phyloP scores from a whole-genome alignment of 1,140 invertebrate genomes.

The Cherax destructor region DNA sequence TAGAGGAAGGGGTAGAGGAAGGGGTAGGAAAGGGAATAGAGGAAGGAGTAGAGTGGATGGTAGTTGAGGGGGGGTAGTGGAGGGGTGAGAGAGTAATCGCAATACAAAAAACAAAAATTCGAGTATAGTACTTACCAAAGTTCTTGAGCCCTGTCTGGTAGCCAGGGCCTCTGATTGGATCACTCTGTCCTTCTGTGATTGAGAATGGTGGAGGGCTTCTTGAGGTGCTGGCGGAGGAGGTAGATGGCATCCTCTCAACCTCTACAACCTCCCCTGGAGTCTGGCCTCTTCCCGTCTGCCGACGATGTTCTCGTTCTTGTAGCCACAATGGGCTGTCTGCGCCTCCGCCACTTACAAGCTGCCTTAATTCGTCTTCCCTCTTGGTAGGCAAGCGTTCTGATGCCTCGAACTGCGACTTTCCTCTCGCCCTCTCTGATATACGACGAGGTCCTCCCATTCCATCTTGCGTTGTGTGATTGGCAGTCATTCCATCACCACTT shows the following conservation, averaged over 20 bases:
- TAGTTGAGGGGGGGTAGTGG: too few relatives aligned
- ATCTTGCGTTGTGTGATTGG: conserved; percentile 17
- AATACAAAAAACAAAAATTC: too few relatives aligned
- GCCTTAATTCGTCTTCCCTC: background rate
- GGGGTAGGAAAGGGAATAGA: too few relatives aligned
- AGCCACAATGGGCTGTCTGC: too few relatives aligned
- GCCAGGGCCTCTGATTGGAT: background rate
- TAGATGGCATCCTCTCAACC: background rate
- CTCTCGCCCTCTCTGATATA: background rate
- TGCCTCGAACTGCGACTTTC: background rate
- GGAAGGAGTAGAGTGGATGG: too few relatives aligned
- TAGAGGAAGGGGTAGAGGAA: too few relatives aligned
- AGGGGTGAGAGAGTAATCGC: too few relatives aligned
- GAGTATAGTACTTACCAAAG: conserved; percentile 17
- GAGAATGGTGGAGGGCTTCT: background rate
- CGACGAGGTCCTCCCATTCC: background rate
- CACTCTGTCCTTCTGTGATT: background rate
- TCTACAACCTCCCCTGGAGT: background rate
- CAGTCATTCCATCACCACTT: background rate
- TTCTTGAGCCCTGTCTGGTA: background rate
- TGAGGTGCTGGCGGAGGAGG: background rate
- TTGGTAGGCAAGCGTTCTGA: background rate
- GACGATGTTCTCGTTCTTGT: background rate
- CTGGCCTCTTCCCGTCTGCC: conserved; percentile 6
- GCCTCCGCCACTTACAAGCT: background rate